Base-by-base conservation (phyloP, 2,797 vertebrate species). In the Esox masquinongy region DNA sequence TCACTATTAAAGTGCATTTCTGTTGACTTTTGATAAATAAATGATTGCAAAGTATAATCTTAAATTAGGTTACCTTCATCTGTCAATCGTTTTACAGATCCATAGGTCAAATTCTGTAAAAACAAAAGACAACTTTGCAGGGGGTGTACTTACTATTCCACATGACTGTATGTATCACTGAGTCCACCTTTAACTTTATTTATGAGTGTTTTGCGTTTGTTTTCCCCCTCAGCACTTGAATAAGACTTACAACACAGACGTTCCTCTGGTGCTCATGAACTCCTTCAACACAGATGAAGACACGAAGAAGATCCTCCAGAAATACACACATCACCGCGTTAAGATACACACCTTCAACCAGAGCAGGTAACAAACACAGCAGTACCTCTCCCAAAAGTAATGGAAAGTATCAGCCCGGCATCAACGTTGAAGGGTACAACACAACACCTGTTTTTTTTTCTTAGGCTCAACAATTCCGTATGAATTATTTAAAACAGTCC, bases 341-440 rank as follows among this genome's bases (percentile, higher is more conserved):
- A 95, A 95, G 90, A 96, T 96, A 49, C 91, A 95, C 71, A 96
- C 94, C 70, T 94, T 95, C 81, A 95, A 94, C 85, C 73, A 74
- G 73, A 80, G 72, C 71, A 72, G 71, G 71, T 72, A 72, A 72
- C 31, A 15, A 29, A 36, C 66, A 39, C 66, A 39, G 16, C 43
- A 26, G 43, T 43, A 53, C 24, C 5, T 26, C 47, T 26, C 22
- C 43, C 22, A 29, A 36, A 5, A 7, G 22, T n/a, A 8, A 47
- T 26, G 24, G 43, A 39, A 47, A 17, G 39, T 7, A 43, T 43
- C 39, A 9, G 39, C 39, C 5, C 5, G 9, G 39, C 39, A 43
- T 43, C 9, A 43, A 7, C 39, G 5, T 43, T 43, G 1, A 43
- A 43, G 5, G 39, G 1, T 43, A 43, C 39, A 43, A 4, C 9